These are phyloP conservation scores for Cacatua alba DNA, from an alignment of 2,113 vertebrate species.

Conservation along the genomic window DNA sequence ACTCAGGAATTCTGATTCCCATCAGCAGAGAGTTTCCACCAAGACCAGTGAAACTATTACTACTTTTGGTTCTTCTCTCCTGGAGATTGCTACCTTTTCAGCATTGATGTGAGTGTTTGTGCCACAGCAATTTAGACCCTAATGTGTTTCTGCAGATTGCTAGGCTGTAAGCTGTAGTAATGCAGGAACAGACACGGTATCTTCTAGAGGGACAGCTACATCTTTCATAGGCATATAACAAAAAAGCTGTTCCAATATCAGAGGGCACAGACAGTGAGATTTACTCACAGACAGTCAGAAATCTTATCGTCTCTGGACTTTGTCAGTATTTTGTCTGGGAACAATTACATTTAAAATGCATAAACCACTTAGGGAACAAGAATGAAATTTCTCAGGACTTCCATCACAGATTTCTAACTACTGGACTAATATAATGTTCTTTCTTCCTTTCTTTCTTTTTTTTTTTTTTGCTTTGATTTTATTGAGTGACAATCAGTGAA, in stretches of 20 bases:
- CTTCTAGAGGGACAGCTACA: neutral
- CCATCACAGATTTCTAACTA: neutral
- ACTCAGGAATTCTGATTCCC: neutral
- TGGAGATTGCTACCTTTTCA: neutral
- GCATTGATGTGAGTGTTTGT: neutral
- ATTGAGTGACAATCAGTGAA: neutral
- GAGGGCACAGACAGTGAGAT: neutral
- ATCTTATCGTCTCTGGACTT: neutral
- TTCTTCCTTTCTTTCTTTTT: rapidly evolving
- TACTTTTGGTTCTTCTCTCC: neutral
- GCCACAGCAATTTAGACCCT: neutral
- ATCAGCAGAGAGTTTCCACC: neutral
- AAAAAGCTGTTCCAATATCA: neutral
- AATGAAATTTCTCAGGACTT: neutral
- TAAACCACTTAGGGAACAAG: neutral
- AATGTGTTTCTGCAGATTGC: neutral
- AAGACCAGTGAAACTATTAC: neutral
- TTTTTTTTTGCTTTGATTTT: neutral
- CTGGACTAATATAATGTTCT: neutral
- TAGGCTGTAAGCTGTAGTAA: neutral
- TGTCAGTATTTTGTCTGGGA: neutral
- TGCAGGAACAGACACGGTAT: neutral
- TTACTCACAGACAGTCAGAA: neutral
- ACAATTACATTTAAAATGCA: neutral
- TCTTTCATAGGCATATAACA: neutral